Evolutionary conservation across 2,888 invertebrate species (phyloP).

Genomic region (Cerceris ruficornis): DNA sequence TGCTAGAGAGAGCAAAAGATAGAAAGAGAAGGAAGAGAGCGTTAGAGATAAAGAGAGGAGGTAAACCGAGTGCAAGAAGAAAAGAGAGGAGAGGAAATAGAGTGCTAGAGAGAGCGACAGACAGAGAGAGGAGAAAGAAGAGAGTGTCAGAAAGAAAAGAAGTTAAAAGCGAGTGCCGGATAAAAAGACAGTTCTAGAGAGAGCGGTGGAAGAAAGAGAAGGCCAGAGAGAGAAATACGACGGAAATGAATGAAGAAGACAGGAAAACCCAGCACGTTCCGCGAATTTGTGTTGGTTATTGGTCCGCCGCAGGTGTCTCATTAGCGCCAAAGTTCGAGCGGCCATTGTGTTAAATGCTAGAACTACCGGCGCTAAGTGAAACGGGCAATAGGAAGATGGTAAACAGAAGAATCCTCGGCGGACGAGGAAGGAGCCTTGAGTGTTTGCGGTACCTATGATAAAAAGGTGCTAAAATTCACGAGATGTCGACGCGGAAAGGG

Average conservation of each 20-base stretch:
- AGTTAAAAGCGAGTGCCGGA: no score
- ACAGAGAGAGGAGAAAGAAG: no score
- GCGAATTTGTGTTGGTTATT: slow-evolving; percentile 14
- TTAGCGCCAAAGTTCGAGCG: slow-evolving; percentile 32
- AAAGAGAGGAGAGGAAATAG: no score
- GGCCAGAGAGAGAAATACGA: slow-evolving; percentile 14
- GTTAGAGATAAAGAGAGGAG: no score
- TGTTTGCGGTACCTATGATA: slow-evolving; percentile 40
- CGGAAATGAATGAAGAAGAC: no score
- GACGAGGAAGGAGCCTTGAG: slow-evolving; percentile 17
- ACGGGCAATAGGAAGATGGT: slow-evolving; percentile 27
- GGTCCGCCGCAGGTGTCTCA: slow-evolving; percentile 39
- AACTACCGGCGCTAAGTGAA: slow-evolving; percentile 34
- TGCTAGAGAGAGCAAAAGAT: no score
- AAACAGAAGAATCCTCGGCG: slow-evolving; percentile 44
- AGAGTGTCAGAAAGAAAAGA: no score
- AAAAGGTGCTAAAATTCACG: slow-evolving; percentile 62
- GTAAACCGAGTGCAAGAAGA: no score
- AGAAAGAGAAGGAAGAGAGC: no score
- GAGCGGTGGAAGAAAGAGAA: no score
- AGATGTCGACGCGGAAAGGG: slow-evolving; percentile 8
- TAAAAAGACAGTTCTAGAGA: no score
- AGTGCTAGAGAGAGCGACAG: no score
- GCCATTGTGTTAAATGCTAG: slow-evolving; percentile 28
- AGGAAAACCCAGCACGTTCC: not conserved